phyloP scores from a whole-genome alignment of 2,888 invertebrate species.

The Sympetrum striolatum region DNA sequence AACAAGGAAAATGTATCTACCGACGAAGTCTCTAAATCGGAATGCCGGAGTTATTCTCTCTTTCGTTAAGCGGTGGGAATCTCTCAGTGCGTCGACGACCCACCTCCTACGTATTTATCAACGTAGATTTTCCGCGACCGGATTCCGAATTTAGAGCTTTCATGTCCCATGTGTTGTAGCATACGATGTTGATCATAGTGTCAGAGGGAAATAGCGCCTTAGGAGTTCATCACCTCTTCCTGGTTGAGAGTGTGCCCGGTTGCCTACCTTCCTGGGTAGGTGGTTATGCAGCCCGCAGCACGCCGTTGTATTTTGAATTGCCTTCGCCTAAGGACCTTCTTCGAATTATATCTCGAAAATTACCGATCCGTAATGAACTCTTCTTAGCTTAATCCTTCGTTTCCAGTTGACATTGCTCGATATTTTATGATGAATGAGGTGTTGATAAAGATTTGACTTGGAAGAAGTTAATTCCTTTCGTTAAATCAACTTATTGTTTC shows the following conservation, averaged over 20 bases:
- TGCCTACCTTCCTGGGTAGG: neutral
- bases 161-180: too few species aligned
- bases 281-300: neutral
- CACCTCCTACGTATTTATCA: neutral
- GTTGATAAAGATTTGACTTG: too few species aligned
- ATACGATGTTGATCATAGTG: neutral
- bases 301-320: constrained; percentile 19
- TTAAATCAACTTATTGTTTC: too few species aligned
- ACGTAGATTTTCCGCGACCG: neutral
- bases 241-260: neutral
- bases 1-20: too few species aligned
- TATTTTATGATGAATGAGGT: too few species aligned
- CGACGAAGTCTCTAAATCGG: too few species aligned
- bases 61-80: neutral
- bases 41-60: neutral
- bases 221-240: constrained; percentile 29
- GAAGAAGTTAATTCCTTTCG: too few species aligned
- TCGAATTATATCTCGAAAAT: neutral
- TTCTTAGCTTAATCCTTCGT: neutral
- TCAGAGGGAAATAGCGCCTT: neutral
- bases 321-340: constrained; percentile 31
- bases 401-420: too few species aligned
- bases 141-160: too few species aligned
- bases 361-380: neutral
- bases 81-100: neutral